Evolutionary conservation across 2,113 vertebrate genomes (phyloP), one percentile per base, ranked within the genome.

Genomic region (Centropristis striata): DNA sequence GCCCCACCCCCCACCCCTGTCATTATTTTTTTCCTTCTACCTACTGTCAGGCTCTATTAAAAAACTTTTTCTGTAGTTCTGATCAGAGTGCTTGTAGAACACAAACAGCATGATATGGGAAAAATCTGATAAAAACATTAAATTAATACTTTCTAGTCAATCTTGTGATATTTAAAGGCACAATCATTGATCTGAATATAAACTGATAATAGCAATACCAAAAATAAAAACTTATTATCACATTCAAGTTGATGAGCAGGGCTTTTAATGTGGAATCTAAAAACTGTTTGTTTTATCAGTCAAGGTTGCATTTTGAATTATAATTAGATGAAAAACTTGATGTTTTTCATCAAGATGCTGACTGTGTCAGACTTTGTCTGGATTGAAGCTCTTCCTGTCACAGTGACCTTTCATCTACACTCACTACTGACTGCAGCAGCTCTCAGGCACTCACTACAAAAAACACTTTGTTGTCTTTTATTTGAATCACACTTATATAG

Each of bases 391-490:
- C 59, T 64, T 36, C 66, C 18, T 74, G 51, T 61, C 37, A 13
- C 0, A 11, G 10, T 55, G 39, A 85, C 54, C 57, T 36, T 41
- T 5, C 36, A 49, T 51, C 32, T 21, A 20, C n/a, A 20, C 46
- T 87, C 51, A 65, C 69, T 63, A 70, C 12, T 39, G 49, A 72
- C 25, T 55, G 20, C 67, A 72, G 77, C 41, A 59, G 53, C 44
- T 77, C 63, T 16, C 50, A 8, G 39, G 2, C n/a, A 41, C 67
- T 46, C 49, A 5, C 18, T 42, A 51, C 23, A 44, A 8, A 49
- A 51, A 60, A 53, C 42, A 68, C 46, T 50, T 47, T 58, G 51
- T 42, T 57, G 41, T 53, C 25, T 13, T 32, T 32, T 3, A 41
- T 14, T 27, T 21, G 54, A 20, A 69, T 50, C 23, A 41, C 44